Evolutionary conservation across 2,797 vertebrate species (phyloP).

Genomic region (Tamandua tetradactyla): DNA sequence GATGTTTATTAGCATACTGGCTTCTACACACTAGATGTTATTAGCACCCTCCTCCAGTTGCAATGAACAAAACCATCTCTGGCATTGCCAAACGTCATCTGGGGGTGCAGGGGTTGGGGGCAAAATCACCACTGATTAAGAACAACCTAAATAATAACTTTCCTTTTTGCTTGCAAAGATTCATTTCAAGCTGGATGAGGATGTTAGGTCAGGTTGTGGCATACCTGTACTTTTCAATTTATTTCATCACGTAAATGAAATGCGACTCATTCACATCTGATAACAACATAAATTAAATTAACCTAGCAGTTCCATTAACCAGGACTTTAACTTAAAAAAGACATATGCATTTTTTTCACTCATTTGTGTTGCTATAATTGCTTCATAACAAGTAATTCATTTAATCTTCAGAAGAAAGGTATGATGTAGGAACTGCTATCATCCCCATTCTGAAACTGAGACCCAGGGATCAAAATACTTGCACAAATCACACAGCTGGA

Average conservation of each 20-base stretch:
- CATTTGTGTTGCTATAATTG: background rate
- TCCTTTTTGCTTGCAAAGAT: background rate
- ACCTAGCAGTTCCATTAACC: background rate
- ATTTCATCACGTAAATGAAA: too few species aligned
- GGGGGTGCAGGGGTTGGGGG: rapidly evolving
- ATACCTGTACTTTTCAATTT: too few species aligned
- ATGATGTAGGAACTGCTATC: background rate
- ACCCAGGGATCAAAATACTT: background rate
- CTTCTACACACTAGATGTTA: background rate
- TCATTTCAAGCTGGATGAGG: background rate
- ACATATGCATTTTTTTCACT: background rate
- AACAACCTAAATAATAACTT: background rate
- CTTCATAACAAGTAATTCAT: background rate
- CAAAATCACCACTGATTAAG: background rate
- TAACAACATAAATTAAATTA: background rate
- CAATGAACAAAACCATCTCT: background rate
- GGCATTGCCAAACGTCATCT: background rate
- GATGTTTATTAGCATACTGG: background rate
- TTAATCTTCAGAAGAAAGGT: background rate
- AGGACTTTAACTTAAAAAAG: background rate
- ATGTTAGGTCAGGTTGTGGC: background rate
- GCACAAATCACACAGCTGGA: background rate
- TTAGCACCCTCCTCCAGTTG: background rate
- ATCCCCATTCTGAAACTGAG: background rate
- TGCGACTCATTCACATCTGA: background rate